phyloP scores from a whole-genome alignment of 2,113 vertebrate species.

The Oreamnos americanus region DNA sequence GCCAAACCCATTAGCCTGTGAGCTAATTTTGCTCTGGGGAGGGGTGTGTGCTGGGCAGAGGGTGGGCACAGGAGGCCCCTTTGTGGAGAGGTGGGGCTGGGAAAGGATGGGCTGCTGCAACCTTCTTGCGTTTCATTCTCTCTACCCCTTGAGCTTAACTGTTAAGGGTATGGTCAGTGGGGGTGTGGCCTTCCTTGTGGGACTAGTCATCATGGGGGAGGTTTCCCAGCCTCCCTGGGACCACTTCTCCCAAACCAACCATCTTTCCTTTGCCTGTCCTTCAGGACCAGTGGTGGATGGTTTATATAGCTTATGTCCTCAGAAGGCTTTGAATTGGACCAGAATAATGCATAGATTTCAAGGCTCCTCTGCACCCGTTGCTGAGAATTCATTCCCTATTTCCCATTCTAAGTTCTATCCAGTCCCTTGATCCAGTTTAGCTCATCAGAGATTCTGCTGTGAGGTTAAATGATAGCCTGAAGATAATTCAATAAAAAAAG shows the following conservation, averaged over 20 bases:
- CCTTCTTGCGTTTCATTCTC: neutral
- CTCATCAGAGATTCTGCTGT: neutral
- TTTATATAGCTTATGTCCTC: neutral
- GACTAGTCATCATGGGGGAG: neutral
- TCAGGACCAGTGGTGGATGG: neutral
- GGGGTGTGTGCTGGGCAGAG: rapidly evolving
- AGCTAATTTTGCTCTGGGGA: neutral
- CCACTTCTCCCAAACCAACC: neutral
- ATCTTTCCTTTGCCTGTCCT: neutral
- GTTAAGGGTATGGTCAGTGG: neutral
- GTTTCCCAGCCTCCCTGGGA: neutral
- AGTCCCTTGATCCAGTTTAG: rapidly evolving
- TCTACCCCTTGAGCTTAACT: no score
- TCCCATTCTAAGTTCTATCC: neutral
- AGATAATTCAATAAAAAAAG: neutral
- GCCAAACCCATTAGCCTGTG: rapidly evolving
- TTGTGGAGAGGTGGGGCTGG: neutral
- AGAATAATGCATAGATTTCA: neutral
- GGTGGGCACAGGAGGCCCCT: neutral
- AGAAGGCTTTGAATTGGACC: neutral
- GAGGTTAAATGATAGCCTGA: neutral
- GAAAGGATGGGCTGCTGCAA: rapidly evolving
- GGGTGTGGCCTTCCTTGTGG: neutral
- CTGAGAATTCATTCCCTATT: neutral
- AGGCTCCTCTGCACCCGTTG: rapidly evolving